These are phyloP conservation scores for Phaetusa simplex DNA, from an alignment of 2,113 vertebrate genomes.

Conservation along the genomic window DNA sequence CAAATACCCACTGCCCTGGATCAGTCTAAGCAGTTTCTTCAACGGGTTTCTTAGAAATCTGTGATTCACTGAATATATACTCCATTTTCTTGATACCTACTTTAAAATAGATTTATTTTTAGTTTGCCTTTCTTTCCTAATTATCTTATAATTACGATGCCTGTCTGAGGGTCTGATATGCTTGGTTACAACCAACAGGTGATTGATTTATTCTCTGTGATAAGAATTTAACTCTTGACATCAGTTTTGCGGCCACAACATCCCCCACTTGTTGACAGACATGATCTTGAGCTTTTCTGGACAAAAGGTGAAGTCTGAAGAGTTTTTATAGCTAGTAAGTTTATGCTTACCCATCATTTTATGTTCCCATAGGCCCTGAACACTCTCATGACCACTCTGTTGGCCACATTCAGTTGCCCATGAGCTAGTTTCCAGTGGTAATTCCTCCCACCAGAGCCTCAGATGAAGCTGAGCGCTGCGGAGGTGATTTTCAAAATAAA, in stretches of 20 bases:
- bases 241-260: not conserved
- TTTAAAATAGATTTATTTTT: not conserved
- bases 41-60: not conserved
- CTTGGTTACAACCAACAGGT: accelerated
- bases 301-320: not conserved
- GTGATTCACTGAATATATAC: not conserved
- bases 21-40: not conserved
- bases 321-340: not conserved
- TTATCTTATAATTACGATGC: not conserved
- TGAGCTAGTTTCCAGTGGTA: not conserved
- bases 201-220: not conserved
- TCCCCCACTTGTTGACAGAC: not conserved
- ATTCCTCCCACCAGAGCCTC: not conserved
- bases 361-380: not conserved
- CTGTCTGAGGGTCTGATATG: not conserved
- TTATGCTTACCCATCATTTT: not conserved
- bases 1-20: not conserved
- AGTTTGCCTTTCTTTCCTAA: not conserved
- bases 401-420: not conserved
- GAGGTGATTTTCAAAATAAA: not conserved
- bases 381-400: not conserved
- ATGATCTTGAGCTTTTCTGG: not conserved
- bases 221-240: not conserved
- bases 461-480: not conserved
- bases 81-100: not conserved